Evolutionary conservation across 2,113 vertebrate species (phyloP), one percentile per base, ranked within the genome.

Genomic region (Tyto alba): DNA sequence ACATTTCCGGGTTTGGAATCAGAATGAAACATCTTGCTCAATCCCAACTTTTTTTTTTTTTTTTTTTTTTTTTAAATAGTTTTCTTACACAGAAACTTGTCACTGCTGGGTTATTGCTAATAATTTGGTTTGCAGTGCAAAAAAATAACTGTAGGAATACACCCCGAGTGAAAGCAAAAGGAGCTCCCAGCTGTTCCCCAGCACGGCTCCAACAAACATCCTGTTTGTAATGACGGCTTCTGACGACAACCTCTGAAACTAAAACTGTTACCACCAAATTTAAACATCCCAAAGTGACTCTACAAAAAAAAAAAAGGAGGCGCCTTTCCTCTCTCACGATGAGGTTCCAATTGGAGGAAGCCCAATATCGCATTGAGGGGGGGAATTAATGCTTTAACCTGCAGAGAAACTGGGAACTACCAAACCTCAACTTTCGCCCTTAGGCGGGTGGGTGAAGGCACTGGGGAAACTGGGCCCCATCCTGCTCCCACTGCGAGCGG

Each of bases 241-340:
- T 95, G 95, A 92, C 79, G 84, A 97, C 92, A 95, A 76, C 41
- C 84, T 89, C 81, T 12, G 55, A 93, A 96, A 89, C 84, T 89
- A 85, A 95, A 97, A 95, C 95, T 97, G 92, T 91, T 95, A 73
- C 89, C 89, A 96, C 91, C 84, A 91, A 95, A 92, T 95, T 96
- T 94, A 94, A 95, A 97, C 95, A 96, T 95, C 89, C 72, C 90
- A 73, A 91, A 94, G 68, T 0, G 1, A 85, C 36, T 72, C 26
- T 13, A 64, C 23, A 36, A 16, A 36, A 63, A 43, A 50, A 62
- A 50, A 62, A 77, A 53, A 38, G 6, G 26, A 74, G 36, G 21
- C 0, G 32, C 36, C 57, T 94, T 95, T 94, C 86, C 80, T 90
- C 64, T 88, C 69, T 85, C 77, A 16, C 62, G 20, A 41, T 53